Percentiles rank a stretch among this genome's conserved stretches.
phyloP scores from a whole-genome alignment of 2,888 invertebrate species.

The Andrena chrysosceles region DNA sequence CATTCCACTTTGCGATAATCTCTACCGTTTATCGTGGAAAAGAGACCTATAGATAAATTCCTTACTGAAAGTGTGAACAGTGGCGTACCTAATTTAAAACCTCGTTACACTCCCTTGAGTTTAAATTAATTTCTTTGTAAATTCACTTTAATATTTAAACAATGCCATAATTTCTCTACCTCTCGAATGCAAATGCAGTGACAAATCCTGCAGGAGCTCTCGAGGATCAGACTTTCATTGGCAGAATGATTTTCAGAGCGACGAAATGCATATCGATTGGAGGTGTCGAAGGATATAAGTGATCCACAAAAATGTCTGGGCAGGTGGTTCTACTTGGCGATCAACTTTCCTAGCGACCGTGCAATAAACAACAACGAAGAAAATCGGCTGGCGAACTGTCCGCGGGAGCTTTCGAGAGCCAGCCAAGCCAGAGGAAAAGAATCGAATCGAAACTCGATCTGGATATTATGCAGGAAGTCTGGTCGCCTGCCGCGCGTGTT shows the following conservation, averaged over 20 bases:
- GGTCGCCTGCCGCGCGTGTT: slow-evolving; percentile 25
- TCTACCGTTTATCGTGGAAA: too few relatives aligned
- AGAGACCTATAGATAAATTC: too few relatives aligned
- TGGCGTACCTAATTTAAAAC: too few relatives aligned
- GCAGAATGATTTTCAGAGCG: neutral
- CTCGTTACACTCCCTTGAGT: too few relatives aligned
- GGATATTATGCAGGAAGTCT: slow-evolving; percentile 71
- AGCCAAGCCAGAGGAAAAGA: slow-evolving; percentile 54
- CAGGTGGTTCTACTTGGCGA: neutral
- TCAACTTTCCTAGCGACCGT: slow-evolving; percentile 23
- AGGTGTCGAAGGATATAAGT: neutral
- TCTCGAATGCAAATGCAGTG: too few relatives aligned
- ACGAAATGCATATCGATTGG: neutral
- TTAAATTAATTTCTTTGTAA: too few relatives aligned
- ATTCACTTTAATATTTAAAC: too few relatives aligned
- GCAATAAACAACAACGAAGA: slow-evolving; percentile 24
- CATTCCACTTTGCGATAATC: too few relatives aligned
- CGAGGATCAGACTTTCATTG: too few relatives aligned
- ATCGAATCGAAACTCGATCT: slow-evolving; percentile 74
- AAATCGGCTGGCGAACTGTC: slow-evolving; percentile 12
- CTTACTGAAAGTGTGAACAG: too few relatives aligned
- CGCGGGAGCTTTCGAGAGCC: slow-evolving; percentile 10
- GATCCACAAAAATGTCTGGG: neutral
- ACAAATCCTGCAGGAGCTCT: too few relatives aligned
- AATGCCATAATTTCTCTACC: too few relatives aligned